Base-by-base conservation (phyloP, 1,140 invertebrate species). In the Diachasmimorpha longicaudata region DNA sequence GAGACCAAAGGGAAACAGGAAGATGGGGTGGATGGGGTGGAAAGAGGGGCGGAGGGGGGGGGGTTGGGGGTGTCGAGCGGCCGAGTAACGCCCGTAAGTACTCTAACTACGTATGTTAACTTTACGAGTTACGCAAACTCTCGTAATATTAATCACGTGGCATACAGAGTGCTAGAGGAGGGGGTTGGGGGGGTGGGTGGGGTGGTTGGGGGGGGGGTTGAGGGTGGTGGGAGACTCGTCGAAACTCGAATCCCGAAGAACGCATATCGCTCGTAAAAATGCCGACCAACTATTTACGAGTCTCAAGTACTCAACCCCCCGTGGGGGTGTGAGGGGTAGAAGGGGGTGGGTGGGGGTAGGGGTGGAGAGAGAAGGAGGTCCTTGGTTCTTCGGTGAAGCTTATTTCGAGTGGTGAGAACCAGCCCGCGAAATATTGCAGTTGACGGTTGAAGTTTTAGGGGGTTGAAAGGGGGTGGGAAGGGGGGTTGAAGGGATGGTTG, bases 91-190 rank as follows among this genome's bases (percentile, higher is more conserved):
- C 42, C 31, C 55, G 63, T 75, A 74, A 80, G 79, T 80, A 78
- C 77, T 76, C 70, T 77, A 79, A 79, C 82, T 80, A 78, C 81
- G 82, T 83, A 85, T 82, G 81, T 83, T 82, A 84, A 87, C 82
- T 88, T 88, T 88, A 87, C 83, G 85, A 88, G 82, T 88, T 85
- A 81, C 82, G 83, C 82, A 81, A 88, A 88, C 85, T 88, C 84
- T 82, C 85, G 85, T 87, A 85, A 87, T 87, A 88, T 89, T 88
- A 88, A 87, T 88, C 86, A 86, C 82, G 75, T 58, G 37, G 23
- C 14, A 48, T 46, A 71, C 52, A n/a, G 39, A 67, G 48, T 52
- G 48, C 48, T 19, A 36, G 42, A 37, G n/a, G 31, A 21, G 70
- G 16, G 39, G 46, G 68, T 10, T 42, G 39, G 13, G 39, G 13